These are phyloP conservation scores for Orchestia grillus DNA, from an alignment of 1,140 invertebrate genomes.

Conservation along the genomic window DNA sequence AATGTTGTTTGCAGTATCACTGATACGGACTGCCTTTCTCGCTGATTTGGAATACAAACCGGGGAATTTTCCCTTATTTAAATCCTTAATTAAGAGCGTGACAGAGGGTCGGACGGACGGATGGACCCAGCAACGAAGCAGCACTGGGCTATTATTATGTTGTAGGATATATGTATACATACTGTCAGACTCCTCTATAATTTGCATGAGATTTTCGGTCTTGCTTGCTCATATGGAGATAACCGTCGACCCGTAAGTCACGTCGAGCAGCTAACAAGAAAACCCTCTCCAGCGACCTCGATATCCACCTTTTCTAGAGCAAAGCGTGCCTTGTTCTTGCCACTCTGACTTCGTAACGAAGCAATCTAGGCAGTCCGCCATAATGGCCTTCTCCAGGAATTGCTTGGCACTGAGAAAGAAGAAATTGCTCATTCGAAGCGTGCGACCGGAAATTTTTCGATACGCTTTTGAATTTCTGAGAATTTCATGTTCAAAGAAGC, in stretches of 20 bases:
- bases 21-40: too few relatives aligned
- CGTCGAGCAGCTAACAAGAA: not conserved
- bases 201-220: too few relatives aligned
- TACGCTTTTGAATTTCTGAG: not conserved
- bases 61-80: too few relatives aligned
- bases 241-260: not conserved
- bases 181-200: too few relatives aligned
- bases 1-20: too few relatives aligned
- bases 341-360: not conserved
- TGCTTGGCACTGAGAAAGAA: not conserved
- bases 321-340: not conserved
- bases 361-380: not conserved
- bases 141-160: too few relatives aligned
- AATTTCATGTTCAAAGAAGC: not conserved
- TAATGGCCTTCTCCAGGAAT: not conserved
- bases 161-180: too few relatives aligned
- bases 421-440: not conserved
- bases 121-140: too few relatives aligned
- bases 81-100: too few relatives aligned
- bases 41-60: too few relatives aligned
- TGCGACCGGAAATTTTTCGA: not conserved
- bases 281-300: not conserved
- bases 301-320: not conserved
- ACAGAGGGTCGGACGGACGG: too few relatives aligned
- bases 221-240: too few relatives aligned